phyloP scores from a whole-genome alignment of 2,888 invertebrate species.

The Druceiella hillmani region DNA sequence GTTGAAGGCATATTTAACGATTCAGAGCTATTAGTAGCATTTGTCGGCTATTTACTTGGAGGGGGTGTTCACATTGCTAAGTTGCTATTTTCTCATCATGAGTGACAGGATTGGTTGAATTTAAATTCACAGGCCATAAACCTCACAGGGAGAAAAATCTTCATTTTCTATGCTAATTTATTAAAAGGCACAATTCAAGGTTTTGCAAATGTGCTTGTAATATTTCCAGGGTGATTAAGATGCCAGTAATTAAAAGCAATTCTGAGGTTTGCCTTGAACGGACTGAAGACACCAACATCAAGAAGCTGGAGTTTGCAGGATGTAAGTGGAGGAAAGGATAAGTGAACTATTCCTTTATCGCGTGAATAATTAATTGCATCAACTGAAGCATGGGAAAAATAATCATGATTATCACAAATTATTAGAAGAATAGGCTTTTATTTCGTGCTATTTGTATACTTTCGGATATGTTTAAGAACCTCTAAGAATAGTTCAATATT shows the following conservation, averaged over 20 bases:
- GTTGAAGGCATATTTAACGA: not conserved
- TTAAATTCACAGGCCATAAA: conserved; percentile 5
- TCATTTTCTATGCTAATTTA: not conserved
- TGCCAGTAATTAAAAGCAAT: no score
- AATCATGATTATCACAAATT: no score
- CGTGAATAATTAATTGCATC: conserved; percentile 1
- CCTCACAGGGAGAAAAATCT: conserved; percentile 11
- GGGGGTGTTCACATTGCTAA: conserved; percentile 12
- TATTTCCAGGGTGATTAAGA: conserved; percentile 4
- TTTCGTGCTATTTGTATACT: no score
- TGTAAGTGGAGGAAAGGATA: no score
- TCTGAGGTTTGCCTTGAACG: no score
- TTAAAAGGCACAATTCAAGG: conserved; percentile 6
- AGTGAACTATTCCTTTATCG: not conserved
- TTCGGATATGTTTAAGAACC: conserved; percentile 14
- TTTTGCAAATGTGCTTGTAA: conserved; percentile 15
- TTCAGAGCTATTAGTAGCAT: not conserved
- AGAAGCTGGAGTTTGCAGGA: no score
- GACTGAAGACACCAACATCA: no score
- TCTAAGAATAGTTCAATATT: conserved; percentile 10
- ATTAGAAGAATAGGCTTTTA: no score
- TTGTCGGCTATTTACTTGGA: conserved; percentile 8
- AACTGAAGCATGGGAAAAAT: not conserved
- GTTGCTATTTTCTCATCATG: conserved; percentile 10
- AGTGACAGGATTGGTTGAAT: conserved; percentile 8